Conservation (phyloP, 1,140 invertebrate genomes). For the Elysia chlorotica region DNA sequence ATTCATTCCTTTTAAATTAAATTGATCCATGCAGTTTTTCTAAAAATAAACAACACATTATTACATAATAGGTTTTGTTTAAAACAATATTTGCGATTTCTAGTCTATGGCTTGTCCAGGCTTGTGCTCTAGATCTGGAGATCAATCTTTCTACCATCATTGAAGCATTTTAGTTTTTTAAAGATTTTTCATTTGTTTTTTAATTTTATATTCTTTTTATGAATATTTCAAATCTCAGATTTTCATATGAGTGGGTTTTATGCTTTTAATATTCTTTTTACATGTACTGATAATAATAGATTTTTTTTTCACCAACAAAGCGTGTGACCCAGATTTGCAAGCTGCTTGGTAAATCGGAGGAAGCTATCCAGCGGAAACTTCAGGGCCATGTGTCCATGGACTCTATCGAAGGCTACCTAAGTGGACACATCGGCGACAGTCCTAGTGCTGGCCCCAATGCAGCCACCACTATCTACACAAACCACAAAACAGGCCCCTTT, state of each 20-base stretch:
- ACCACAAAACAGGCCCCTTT: constrained; percentile 16
- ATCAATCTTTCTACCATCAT: too few relatives aligned
- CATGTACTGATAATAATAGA: too few relatives aligned
- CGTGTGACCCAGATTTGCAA: constrained; percentile 52
- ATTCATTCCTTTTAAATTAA: too few relatives aligned
- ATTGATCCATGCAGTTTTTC: too few relatives aligned
- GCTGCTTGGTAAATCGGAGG: constrained; percentile 53
- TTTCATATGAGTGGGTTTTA: neutral
- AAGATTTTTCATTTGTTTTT: neutral
- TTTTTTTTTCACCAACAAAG: constrained; percentile 34
- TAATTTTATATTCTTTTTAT: neutral
- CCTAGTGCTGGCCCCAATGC: constrained; percentile 16
- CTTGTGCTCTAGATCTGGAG: too few relatives aligned
- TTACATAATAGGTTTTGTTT: too few relatives aligned
- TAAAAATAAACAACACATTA: too few relatives aligned
- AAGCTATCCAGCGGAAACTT: constrained; percentile 51
- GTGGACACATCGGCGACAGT: constrained; percentile 27
- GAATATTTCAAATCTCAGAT: neutral
- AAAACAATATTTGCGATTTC: too few relatives aligned
- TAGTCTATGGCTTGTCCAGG: too few relatives aligned
- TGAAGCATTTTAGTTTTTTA: too few relatives aligned
- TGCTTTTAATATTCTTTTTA: too few relatives aligned
- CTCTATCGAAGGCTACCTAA: constrained; percentile 43
- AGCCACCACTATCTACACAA: neutral
- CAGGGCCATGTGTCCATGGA: constrained; percentile 53